Base-by-base conservation (phyloP, 2,113 vertebrate genomes). In the Poicephalus gulielmi region DNA sequence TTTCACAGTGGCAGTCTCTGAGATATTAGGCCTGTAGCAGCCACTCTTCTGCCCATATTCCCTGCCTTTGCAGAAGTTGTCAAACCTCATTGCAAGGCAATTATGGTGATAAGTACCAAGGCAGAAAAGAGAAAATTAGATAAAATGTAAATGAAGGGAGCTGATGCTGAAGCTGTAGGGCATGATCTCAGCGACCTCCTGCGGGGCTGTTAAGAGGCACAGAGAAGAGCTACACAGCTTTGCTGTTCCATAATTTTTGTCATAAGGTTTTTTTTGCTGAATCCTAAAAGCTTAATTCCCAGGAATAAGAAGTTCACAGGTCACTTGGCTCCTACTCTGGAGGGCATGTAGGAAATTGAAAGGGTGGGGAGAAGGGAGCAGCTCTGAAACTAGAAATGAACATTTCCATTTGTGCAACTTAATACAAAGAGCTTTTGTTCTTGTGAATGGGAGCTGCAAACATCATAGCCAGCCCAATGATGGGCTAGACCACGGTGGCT, bases 101-200 rank as follows among this genome's bases (percentile, higher is more conserved):
- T 97, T 96, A 85, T 37, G 39, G 28, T 82, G 82, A 43, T 85
- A 93, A 94, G 69, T 62, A 88, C 44, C 50, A 35, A 94, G 77
- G 86, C 62, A 81, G 53, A 88, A 2, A 2, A 52, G 33, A 92
- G 49, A 90, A 95, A 95, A 93, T 91, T 17, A 88, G 47, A 69
- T 92, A 82, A 96, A 94, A 91, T 83, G 50, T 77, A 90, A 95
- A 96, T 92, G 75, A 97, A 93, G 57, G 73, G 59, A 83, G 37
- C 73, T 68, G 30, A 70, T 76, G 75, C 57, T 76, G 85, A 93
- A 85, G 20, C 78, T 47, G 28, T 43, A 83, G 62, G 33, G 39
- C 86, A 9, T 86, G 90, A 88, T 83, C 53, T 92, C 41, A 25
- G 43, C 82, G 89, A 93, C 83, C 39, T 87, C 60, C 62, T 92